Conservation (phyloP, 1,140 invertebrate genomes). For the Lucilia sericata region DNA sequence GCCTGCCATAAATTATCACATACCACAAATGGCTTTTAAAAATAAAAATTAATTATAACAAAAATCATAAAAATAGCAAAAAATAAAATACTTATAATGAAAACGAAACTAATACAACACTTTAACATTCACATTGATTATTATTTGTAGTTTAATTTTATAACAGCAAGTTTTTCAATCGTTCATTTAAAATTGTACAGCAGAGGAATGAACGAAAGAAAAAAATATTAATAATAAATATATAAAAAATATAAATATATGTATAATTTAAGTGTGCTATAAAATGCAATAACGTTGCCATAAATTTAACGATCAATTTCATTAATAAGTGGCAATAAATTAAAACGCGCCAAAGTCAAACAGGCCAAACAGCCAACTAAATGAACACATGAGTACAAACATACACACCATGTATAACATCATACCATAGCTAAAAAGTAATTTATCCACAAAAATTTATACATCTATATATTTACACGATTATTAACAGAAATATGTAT, state of each 20-base stretch:
- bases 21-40: constrained; percentile 27
- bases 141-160: constrained; percentile 21
- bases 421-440: constrained; percentile 2
- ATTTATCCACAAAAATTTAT: background rate
- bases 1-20: constrained; percentile 38
- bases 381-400: constrained; percentile 3
- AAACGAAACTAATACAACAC: constrained; percentile 18
- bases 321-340: constrained; percentile 49
- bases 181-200: constrained; percentile 20
- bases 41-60: constrained; percentile 27
- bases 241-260: background rate
- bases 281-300: constrained; percentile 48
- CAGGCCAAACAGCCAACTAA: constrained; percentile 37
- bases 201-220: background rate
- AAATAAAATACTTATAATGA: background rate
- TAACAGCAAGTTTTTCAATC: background rate
- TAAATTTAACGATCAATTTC: constrained; percentile 50
- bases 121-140: constrained; percentile 31
- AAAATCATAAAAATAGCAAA: background rate
- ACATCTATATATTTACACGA: background rate
- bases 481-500: background rate
- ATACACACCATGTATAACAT: background rate
- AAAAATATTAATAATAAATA: background rate
- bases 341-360: constrained; percentile 47
- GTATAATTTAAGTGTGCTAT: constrained; percentile 49